Conservation (phyloP, 2,888 invertebrate species). For the Orthosia gracilis region DNA sequence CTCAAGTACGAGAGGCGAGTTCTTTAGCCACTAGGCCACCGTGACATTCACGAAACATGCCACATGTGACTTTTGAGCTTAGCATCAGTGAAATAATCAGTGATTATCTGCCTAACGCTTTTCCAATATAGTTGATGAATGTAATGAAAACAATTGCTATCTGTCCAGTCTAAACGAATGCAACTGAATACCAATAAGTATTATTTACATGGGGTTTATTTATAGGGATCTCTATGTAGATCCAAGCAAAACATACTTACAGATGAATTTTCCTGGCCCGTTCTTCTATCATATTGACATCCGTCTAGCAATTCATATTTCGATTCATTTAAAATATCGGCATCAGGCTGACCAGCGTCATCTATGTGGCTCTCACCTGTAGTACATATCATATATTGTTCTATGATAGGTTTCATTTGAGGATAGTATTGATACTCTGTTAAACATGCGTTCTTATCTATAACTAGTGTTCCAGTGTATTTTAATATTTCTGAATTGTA, state of each 20-base stretch:
- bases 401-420: constrained; percentile 19
- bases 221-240: background rate
- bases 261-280: constrained; percentile 15
- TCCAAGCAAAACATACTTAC: constrained; percentile 13
- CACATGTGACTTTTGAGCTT: too few species aligned
- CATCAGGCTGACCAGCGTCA: constrained; percentile 1
- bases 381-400: constrained; percentile 41
- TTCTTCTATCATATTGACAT: constrained; percentile 8
- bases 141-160: background rate
- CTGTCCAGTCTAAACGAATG: background rate
- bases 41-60: too few species aligned
- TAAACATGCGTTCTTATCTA: background rate
- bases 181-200: background rate
- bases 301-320: background rate
- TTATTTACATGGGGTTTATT: background rate
- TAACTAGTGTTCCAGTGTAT: constrained; percentile 14
- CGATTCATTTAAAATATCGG: background rate
- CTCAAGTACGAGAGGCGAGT: too few species aligned
- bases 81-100: too few species aligned
- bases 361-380: constrained; percentile 12
- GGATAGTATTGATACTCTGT: constrained; percentile 16
- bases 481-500: background rate
- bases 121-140: background rate
- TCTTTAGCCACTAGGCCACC: too few species aligned
- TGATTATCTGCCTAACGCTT: too few species aligned